phyloP scores from a whole-genome alignment of 2,888 invertebrate species.

The Eupithecia abbreviata region DNA sequence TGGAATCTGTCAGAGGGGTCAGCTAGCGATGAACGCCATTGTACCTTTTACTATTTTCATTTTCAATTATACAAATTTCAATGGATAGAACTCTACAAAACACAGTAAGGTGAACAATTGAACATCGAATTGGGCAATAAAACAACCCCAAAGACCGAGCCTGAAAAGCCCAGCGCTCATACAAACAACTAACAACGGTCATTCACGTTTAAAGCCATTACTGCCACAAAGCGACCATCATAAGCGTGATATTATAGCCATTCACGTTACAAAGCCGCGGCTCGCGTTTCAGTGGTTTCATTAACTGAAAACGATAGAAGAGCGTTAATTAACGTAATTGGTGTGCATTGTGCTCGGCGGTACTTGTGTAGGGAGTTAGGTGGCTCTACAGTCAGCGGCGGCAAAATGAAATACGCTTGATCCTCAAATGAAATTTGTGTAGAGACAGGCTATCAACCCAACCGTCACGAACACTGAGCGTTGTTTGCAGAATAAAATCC shows the following conservation, averaged over 20 bases:
- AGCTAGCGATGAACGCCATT: too few species aligned
- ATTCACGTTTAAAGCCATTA: slow-evolving; percentile 17
- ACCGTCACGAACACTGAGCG: background rate
- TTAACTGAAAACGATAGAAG: slow-evolving; percentile 35
- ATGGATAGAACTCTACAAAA: background rate
- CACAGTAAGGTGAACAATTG: background rate
- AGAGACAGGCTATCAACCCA: background rate
- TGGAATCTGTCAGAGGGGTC: too few species aligned
- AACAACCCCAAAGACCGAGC: background rate
- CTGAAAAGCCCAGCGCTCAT: background rate
- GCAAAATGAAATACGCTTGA: background rate
- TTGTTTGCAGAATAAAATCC: background rate
- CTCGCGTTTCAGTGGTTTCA: slow-evolving; percentile 36
- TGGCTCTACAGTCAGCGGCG: background rate
- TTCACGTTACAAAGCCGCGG: slow-evolving; percentile 31
- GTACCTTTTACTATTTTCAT: background rate
- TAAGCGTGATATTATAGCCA: slow-evolving; percentile 30
- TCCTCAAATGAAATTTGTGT: background rate
- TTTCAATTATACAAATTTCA: background rate
- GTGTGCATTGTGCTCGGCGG: slow-evolving; percentile 29
- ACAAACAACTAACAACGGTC: slow-evolving; percentile 18
- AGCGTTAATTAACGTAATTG: slow-evolving; percentile 38
- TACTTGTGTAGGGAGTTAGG: slow-evolving; percentile 4
- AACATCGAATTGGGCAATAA: background rate
- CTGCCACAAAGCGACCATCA: slow-evolving; percentile 25